These are phyloP conservation scores for Cinara cedri DNA, from an alignment of 2,888 invertebrate genomes.

Conservation along the genomic window DNA sequence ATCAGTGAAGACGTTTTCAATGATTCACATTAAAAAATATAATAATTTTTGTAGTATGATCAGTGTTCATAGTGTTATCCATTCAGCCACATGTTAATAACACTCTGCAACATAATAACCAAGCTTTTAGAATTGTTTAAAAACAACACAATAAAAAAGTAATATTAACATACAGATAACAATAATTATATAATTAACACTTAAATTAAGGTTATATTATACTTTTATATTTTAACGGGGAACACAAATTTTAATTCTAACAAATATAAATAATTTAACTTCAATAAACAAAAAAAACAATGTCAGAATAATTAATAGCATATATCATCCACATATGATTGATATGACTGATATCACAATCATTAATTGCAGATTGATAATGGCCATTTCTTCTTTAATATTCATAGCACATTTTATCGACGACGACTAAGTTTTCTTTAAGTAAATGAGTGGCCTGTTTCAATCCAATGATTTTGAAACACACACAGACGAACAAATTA, in stretches of 20 bases:
- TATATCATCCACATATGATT: too few relatives aligned
- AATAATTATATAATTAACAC: neutral
- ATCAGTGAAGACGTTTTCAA: conserved; percentile 22
- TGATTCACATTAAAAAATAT: conserved; percentile 22
- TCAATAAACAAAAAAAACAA: neutral
- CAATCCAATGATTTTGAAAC: conserved; percentile 32
- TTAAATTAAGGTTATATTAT: neutral
- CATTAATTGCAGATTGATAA: conserved; percentile 11
- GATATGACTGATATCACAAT: conserved; percentile 4
- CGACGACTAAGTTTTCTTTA: conserved; percentile 12
- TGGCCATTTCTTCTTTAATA: conserved; percentile 14
- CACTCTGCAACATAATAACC: conserved; percentile 53
- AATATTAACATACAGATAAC: neutral
- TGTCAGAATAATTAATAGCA: neutral
- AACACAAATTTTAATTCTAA: conserved; percentile 5
- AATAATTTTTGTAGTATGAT: conserved; percentile 23
- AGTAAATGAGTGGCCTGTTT: conserved; percentile 20
- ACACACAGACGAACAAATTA: conserved; percentile 51
- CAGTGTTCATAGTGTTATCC: conserved; percentile 36
- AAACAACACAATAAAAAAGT: neutral
- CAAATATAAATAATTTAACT: neutral
- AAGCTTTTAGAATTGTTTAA: conserved; percentile 13
- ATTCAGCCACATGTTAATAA: conserved; percentile 50
- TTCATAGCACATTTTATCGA: conserved; percentile 32
- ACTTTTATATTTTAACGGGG: neutral